Conservation (phyloP, 1,140 invertebrate genomes). For the Formica selysi region DNA sequence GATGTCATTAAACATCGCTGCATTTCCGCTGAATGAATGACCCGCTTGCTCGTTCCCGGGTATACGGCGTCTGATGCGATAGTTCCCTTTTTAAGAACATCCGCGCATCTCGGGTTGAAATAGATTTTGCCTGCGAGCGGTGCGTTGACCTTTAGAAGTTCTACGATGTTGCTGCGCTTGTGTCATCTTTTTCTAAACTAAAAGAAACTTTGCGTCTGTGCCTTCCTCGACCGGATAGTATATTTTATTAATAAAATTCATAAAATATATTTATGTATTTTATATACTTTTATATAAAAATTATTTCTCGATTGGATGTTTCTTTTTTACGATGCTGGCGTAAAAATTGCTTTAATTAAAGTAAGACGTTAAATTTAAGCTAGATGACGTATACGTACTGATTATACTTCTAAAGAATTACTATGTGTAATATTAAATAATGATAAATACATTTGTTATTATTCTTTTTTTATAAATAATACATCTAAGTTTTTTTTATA, state of each 20-base stretch:
- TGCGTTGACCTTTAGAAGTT: slow-evolving; percentile 7
- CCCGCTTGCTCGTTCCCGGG: neutral
- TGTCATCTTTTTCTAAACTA: neutral
- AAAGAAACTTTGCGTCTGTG: slow-evolving; percentile 10
- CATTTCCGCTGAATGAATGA: slow-evolving; percentile 31
- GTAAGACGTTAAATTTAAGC: too few relatives aligned
- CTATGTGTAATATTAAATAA: neutral
- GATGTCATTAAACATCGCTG: slow-evolving; percentile 43
- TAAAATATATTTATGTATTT: too few relatives aligned
- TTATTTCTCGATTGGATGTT: neutral
- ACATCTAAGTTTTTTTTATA: neutral
- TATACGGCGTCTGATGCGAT: slow-evolving; percentile 11
- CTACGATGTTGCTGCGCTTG: neutral
- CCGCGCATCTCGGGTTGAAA: neutral
- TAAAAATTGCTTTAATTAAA: neutral
- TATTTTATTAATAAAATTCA: slow-evolving; percentile 18
- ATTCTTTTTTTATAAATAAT: neutral
- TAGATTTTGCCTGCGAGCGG: neutral
- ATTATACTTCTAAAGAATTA: neutral
- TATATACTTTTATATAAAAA: neutral
- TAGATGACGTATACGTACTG: neutral
- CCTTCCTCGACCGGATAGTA: neutral
- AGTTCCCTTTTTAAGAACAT: slow-evolving; percentile 10
- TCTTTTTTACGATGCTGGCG: neutral
- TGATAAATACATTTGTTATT: neutral